Evolutionary conservation across 2,797 vertebrate species (phyloP).

Genomic region (Valencia hispanica): DNA sequence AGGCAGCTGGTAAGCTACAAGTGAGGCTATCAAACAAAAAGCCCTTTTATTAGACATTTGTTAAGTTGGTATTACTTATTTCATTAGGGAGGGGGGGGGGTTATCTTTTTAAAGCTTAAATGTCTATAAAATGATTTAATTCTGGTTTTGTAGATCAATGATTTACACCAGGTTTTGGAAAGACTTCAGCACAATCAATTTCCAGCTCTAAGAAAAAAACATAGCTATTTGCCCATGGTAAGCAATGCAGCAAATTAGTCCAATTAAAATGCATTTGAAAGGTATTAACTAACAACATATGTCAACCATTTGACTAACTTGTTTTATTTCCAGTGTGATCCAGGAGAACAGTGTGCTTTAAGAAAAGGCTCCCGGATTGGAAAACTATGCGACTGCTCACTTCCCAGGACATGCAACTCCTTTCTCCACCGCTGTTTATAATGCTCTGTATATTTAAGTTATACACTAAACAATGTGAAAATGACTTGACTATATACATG

Average conservation of each 20-base stretch:
- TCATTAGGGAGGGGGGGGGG: neutral
- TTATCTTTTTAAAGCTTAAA: neutral
- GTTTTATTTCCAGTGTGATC: constrained; percentile 71
- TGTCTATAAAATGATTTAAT: neutral
- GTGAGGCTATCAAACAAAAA: neutral
- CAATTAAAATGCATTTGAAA: neutral
- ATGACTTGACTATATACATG: neutral
- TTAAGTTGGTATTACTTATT: neutral
- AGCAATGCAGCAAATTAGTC: constrained; percentile 20
- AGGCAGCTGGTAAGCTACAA: constrained; percentile 71
- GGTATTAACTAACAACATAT: neutral
- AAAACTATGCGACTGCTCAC: constrained; percentile 82
- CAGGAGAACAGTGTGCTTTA: constrained; percentile 78
- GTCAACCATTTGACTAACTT: neutral
- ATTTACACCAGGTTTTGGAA: constrained; percentile 72
- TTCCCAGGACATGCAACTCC: constrained; percentile 78
- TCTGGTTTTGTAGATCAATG: constrained; percentile 62
- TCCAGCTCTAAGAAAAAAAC: constrained; percentile 65
- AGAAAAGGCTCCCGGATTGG: constrained; percentile 81
- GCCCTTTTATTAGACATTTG: neutral
- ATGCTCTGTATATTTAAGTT: constrained; percentile 23
- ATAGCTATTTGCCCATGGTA: constrained; percentile 67
- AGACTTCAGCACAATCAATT: constrained; percentile 68
- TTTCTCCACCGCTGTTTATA: constrained; percentile 82
- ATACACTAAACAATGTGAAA: neutral